phyloP scores from a whole-genome alignment of 92 coral and sea anemone genomes.

The Anthopleura xanthogrammica region DNA sequence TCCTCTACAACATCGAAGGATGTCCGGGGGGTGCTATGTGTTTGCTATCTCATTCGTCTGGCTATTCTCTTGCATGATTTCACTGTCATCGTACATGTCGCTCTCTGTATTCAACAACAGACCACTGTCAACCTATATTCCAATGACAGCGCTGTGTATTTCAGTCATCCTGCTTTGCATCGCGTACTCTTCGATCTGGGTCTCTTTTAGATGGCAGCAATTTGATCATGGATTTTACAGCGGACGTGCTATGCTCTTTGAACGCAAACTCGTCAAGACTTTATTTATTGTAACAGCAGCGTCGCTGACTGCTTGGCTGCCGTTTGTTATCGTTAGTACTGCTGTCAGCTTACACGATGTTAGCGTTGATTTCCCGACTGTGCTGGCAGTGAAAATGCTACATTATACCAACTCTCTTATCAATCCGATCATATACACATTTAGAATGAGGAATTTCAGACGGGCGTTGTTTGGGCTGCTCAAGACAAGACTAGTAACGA shows the following conservation, averaged over 20 bases:
- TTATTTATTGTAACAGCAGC: slow-evolving; percentile 33
- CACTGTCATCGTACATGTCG: slow-evolving; percentile 30
- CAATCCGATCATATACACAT: slow-evolving; percentile 29
- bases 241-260: slow-evolving; percentile 7
- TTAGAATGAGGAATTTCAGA: slow-evolving; percentile 26
- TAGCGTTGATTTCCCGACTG: slow-evolving; percentile 9
- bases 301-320: slow-evolving; percentile 32
- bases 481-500: neutral
- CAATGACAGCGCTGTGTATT: slow-evolving; percentile 24
- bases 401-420: slow-evolving; percentile 32
- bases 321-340: slow-evolving; percentile 26
- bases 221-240: neutral
- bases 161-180: slow-evolving; percentile 14
- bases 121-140: slow-evolving; percentile 25
- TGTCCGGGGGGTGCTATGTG: slow-evolving; percentile 24
- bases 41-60: slow-evolving; percentile 28
- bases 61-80: slow-evolving; percentile 12
- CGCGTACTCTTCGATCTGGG: slow-evolving; percentile 29
- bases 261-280: slow-evolving; percentile 32
- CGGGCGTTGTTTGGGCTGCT: slow-evolving; percentile 25
- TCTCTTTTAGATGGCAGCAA: slow-evolving; percentile 8
- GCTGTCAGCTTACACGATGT: slow-evolving; percentile 22
- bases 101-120: slow-evolving; percentile 17
- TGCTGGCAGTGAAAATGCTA: slow-evolving; percentile 31
- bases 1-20: slow-evolving; percentile 21